These are phyloP conservation scores for Coluber constrictor DNA, from an alignment of 2,797 vertebrate genomes.

Conservation along the genomic window DNA sequence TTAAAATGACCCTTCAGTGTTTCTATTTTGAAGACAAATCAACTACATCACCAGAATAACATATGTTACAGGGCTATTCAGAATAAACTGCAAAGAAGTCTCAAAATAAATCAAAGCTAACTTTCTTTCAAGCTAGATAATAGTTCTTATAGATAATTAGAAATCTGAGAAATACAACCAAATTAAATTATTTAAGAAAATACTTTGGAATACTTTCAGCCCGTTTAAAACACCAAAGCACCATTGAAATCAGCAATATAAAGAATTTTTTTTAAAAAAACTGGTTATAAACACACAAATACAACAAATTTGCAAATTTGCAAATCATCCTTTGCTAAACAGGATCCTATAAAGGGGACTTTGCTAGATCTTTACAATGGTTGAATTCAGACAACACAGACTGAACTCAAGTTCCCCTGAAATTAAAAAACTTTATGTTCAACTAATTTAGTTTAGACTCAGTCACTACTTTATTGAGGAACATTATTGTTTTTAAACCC, in stretches of 20 bases:
- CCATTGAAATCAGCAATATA: background rate
- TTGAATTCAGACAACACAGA: background rate
- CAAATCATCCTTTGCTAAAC: background rate
- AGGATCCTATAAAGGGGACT: background rate
- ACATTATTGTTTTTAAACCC: background rate
- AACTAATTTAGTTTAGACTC: background rate
- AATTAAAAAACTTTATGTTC: background rate
- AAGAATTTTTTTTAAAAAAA: background rate
- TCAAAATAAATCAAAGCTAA: background rate
- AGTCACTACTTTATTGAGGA: background rate
- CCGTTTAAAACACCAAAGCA: background rate
- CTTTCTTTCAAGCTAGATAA: background rate
- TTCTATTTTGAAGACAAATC: slow-evolving; percentile 12
- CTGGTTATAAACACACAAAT: background rate
- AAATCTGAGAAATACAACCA: background rate
- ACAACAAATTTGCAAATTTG: background rate
- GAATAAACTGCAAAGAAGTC: background rate
- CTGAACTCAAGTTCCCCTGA: background rate
- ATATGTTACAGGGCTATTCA: background rate
- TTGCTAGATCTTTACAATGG: background rate
- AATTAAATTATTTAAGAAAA: background rate
- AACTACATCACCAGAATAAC: slow-evolving; percentile 27
- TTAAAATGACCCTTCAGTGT: background rate
- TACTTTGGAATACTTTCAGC: background rate
- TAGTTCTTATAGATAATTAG: background rate